These are phyloP conservation scores for Phyllostomus hastatus DNA, from an alignment of 2,113 vertebrate genomes.

Conservation along the genomic window DNA sequence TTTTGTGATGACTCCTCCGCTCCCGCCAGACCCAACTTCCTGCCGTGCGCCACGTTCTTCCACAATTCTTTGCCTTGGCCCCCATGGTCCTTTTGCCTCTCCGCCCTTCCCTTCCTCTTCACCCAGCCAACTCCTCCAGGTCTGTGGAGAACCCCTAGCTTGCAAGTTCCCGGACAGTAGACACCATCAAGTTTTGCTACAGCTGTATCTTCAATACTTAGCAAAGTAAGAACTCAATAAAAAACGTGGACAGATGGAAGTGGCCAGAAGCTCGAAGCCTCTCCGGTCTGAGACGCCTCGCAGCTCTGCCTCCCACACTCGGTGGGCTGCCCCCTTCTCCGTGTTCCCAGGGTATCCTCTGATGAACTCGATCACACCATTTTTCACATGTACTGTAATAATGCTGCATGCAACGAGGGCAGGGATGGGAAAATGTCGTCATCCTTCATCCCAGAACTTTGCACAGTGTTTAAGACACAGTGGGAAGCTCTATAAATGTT, in stretches of 20 bases:
- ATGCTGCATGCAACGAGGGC: not conserved
- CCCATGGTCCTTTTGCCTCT: not conserved
- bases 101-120: not conserved
- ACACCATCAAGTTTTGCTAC: not conserved
- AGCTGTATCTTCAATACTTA: not conserved
- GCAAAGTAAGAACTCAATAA: not conserved
- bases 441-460: slow-evolving; percentile 2
- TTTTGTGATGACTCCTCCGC: not conserved
- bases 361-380: not conserved
- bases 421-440: not conserved
- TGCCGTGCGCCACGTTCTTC: not conserved
- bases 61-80: not conserved
- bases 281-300: not conserved
- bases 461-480: not conserved
- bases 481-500: not conserved
- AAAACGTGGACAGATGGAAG: not conserved
- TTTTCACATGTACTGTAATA: not conserved
- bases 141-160: not conserved
- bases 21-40: not conserved
- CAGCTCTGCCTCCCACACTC: not conserved
- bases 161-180: not conserved
- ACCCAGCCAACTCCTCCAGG: not conserved
- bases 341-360: not conserved
- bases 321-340: not conserved
- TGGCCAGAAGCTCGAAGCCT: not conserved